A percentile compares a stretch with the other conserved stretches of the same genome.
Evolutionary conservation across 2,888 invertebrate genomes (phyloP).

Genomic region (Homarus gammarus): DNA sequence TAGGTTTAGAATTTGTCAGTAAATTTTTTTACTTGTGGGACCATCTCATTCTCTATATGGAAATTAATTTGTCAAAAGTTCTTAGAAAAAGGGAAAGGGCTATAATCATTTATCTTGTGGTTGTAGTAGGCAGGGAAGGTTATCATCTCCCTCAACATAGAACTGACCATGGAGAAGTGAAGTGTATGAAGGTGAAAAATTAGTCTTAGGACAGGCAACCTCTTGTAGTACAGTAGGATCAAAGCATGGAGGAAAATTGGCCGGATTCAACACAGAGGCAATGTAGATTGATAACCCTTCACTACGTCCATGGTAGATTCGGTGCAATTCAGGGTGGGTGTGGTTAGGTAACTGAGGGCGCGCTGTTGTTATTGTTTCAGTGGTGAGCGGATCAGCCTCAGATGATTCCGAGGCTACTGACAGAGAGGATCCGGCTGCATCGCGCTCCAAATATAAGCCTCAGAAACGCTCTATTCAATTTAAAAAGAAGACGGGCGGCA

Average conservation of each 20-base stretch:
- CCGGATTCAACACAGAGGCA: neutral
- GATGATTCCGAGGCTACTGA: conserved; percentile 69
- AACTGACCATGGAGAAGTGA: conserved; percentile 12
- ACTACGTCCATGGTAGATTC: conserved; percentile 15
- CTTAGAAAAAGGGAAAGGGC: neutral
- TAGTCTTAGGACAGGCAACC: neutral
- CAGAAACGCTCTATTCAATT: conserved; percentile 79
- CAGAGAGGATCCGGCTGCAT: conserved; percentile 76
- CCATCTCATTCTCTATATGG: neutral
- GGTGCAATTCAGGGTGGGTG: conserved; percentile 38
- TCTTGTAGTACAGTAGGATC: neutral
- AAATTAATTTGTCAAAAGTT: neutral
- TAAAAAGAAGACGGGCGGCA: conserved; percentile 73
- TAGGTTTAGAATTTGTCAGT: no score
- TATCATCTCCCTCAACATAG: neutral
- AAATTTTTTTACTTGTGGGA: neutral
- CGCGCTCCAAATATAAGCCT: conserved; percentile 78
- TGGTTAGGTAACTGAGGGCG: conserved; percentile 56
- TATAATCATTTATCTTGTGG: neutral
- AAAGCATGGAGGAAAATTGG: neutral
- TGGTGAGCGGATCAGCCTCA: conserved; percentile 69
- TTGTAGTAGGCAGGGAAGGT: neutral
- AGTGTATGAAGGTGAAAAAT: conserved; percentile 4
- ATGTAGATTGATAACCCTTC: neutral
- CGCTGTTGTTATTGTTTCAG: conserved; percentile 70